Percentiles rank a stretch among this genome's conserved stretches.
These are phyloP conservation scores for Chromoteleia sp. DNA, from an alignment of 2,888 invertebrate genomes.

Conservation along the genomic window DNA sequence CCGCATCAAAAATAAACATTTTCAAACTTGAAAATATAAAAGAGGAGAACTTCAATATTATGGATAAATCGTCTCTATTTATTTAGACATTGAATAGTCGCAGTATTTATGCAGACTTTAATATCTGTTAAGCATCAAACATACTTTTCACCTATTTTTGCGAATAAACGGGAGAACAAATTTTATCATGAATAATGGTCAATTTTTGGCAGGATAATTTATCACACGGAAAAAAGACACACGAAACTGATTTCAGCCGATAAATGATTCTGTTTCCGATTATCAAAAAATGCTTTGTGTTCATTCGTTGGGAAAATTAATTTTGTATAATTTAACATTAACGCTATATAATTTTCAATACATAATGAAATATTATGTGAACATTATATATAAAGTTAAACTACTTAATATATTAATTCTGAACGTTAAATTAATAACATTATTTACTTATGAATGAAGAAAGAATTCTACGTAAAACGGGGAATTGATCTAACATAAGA, in stretches of 20 bases:
- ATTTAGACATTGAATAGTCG: background rate
- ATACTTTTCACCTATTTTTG: slow-evolving; percentile 19
- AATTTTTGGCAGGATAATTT: slow-evolving; percentile 12
- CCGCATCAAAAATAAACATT: background rate
- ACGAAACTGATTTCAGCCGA: slow-evolving; percentile 6
- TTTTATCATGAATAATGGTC: slow-evolving; percentile 19
- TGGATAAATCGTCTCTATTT: background rate
- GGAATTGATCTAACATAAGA: too few species aligned
- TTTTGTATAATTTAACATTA: slow-evolving; percentile 3
- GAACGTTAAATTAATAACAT: too few species aligned
- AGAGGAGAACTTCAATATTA: background rate
- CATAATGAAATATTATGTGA: too few species aligned
- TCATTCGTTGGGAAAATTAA: background rate
- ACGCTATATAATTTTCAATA: too few species aligned
- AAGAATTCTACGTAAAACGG: too few species aligned
- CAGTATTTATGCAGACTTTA: background rate
- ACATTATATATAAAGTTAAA: too few species aligned
- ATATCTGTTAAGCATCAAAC: background rate
- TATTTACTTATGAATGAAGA: too few species aligned
- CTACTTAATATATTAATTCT: too few species aligned
- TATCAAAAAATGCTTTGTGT: slow-evolving; percentile 12
- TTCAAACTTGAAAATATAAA: background rate
- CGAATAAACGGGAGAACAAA: background rate
- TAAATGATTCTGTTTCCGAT: slow-evolving; percentile 11
- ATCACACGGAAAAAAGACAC: slow-evolving; percentile 12